Evolutionary conservation across 2,113 vertebrate genomes (phyloP), one percentile per base, ranked within the genome.

Genomic region (Psittacula cyanocephala): DNA sequence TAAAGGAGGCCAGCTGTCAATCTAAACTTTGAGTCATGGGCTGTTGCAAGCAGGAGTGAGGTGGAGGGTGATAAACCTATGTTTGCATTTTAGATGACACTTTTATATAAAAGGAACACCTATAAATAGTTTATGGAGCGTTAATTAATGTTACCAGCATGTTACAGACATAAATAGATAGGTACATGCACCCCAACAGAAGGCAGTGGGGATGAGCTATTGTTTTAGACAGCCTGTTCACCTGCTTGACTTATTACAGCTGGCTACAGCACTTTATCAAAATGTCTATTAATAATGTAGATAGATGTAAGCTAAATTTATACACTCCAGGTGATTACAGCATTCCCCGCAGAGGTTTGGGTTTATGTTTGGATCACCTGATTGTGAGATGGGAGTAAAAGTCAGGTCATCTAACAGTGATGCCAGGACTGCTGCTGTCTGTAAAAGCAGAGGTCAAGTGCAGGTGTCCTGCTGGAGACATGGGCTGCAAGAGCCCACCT

Each of bases 141-240:
- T 86, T 95, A 90, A 93, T 96, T 89, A 95, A 81, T 86, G 88
- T n/a, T 93, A 69, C 60, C 79, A 88, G 79, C 33, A 11, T 77
- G 89, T 67, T 88, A 47, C 85, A 93, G 89, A 50, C 85, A 78
- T 59, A 84, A 87, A 88, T 94, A 91, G 81, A 65, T 69, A 77
- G 71, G 67, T 67, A 53, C 43, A 74, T n/a, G 20, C 29, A 81
- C 46, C 72, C n/a, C 43, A 67, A 70, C 81, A 96, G 93, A 92
- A 94, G 69, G 81, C 82, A 80, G 87, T 80, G 70, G 52, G 28
- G 37, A 88, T 85, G 91, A 93, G 29, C 63, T 83, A 81, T 67
- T 86, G 82, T 74, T 95, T 88, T 12, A 93, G 88, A 67, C 70
- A 94, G 79, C 17, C 75, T 80, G 59, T 33, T 91, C 94, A 94